A percentile compares a stretch with the other conserved stretches of the same genome.
Evolutionary conservation across 1,140 invertebrate genomes (phyloP).

Genomic region (Steinernema khuongi): DNA sequence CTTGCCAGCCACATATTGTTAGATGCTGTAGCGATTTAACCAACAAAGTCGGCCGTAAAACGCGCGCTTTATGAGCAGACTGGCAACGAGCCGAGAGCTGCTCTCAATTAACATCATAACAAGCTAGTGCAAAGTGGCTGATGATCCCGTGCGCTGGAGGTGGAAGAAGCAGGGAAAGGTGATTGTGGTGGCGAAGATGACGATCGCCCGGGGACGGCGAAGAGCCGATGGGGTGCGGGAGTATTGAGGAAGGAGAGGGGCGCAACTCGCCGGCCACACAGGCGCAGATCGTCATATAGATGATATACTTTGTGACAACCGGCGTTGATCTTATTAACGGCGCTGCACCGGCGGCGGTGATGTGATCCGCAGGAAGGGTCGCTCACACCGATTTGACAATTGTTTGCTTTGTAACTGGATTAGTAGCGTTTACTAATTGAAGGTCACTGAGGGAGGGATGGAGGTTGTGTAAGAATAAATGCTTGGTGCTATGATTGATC

Average conservation of each 20-base stretch:
- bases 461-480: too few species aligned
- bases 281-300: slow-evolving; percentile 8
- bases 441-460: too few species aligned
- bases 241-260: neutral
- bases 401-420: neutral
- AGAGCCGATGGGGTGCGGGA: neutral
- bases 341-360: neutral
- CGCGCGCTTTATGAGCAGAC: neutral
- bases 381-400: neutral
- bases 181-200: neutral
- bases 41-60: neutral
- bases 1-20: neutral
- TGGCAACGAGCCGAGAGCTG: neutral
- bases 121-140: slow-evolving; percentile 2
- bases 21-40: neutral
- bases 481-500: too few species aligned
- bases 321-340: slow-evolving; percentile 3
- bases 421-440: neutral
- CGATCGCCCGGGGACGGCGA: neutral
- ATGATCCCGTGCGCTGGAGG: neutral
- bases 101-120: slow-evolving; percentile 15
- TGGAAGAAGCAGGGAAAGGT: neutral
- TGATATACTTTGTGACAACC: slow-evolving; percentile 9
- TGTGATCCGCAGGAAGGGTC: neutral
- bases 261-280: neutral